Conservation (phyloP, 2,888 invertebrate species). For the Tetranychus truncatus region DNA sequence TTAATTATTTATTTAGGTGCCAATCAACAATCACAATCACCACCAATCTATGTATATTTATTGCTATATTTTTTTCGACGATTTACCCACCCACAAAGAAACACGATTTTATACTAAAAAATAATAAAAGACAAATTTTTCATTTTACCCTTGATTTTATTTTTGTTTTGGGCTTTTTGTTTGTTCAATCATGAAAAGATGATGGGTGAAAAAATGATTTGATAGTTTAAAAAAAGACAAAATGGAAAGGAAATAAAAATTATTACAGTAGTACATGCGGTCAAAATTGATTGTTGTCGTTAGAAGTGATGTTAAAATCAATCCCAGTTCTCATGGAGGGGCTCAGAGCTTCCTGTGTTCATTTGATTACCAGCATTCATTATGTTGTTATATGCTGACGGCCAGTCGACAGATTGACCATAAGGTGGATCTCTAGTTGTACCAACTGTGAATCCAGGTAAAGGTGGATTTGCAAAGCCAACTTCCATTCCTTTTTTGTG, state of each 20-base stretch:
- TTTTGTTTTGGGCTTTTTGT: neutral
- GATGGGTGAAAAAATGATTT: too few species aligned
- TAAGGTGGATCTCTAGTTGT: constrained; percentile 5
- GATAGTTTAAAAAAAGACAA: too few species aligned
- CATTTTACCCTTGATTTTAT: neutral
- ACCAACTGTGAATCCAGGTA: constrained; percentile 10
- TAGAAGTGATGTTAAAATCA: neutral
- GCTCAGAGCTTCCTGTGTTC: constrained; percentile 5
- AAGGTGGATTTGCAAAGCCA: constrained; percentile 7
- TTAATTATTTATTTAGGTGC: constrained; percentile 7
- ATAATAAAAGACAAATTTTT: neutral
- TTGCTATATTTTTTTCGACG: neutral
- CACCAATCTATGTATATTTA: neutral
- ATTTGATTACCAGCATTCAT: constrained; percentile 6
- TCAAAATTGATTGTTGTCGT: neutral
- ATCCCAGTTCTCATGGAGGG: constrained; percentile 8
- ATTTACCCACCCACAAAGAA: neutral
- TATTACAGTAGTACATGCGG: neutral
- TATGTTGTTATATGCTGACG: constrained; percentile 8
- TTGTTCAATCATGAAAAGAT: neutral
- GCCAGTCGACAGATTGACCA: constrained; percentile 5
- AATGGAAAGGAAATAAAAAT: neutral
- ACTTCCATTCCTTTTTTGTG: constrained; percentile 8
- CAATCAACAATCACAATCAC: neutral
- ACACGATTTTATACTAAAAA: neutral